Evolutionary conservation across 2,797 vertebrate species (phyloP).

Genomic region (Cirrhinus molitorella): DNA sequence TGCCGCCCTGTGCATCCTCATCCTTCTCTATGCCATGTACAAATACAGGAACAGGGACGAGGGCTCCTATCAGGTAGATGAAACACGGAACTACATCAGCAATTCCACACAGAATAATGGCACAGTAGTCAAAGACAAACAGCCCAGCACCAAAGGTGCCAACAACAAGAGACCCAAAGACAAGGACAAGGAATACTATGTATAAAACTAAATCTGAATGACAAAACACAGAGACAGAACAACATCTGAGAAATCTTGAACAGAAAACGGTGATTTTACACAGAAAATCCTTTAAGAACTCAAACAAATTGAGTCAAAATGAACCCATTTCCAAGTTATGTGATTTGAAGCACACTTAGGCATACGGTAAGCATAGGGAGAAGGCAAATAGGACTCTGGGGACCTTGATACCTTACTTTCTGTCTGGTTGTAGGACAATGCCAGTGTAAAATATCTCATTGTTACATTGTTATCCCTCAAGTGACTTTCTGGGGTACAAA

Average conservation of each 20-base stretch:
- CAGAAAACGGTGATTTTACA: constrained; percentile 80
- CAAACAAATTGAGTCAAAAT: constrained; percentile 78
- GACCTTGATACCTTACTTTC: constrained; percentile 50
- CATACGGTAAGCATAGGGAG: constrained; percentile 69
- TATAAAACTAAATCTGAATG: constrained; percentile 83
- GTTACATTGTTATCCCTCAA: constrained; percentile 78
- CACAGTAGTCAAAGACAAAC: constrained; percentile 88
- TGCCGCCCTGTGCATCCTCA: constrained; percentile 92
- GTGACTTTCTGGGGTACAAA: constrained; percentile 88
- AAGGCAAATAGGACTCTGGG: constrained; percentile 57
- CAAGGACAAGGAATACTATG: constrained; percentile 99
- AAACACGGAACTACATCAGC: constrained; percentile 93
- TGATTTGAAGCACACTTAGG: constrained; percentile 83
- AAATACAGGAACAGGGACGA: constrained; percentile 95
- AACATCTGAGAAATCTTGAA: constrained; percentile 77
- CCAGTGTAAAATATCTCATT: constrained; percentile 86
- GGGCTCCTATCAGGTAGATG: constrained; percentile 92
- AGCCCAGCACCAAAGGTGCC: constrained; percentile 85
- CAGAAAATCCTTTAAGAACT: constrained; percentile 73
- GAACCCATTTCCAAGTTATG: constrained; percentile 78
- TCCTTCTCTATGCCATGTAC: constrained; percentile 94
- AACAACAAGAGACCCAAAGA: constrained; percentile 97
- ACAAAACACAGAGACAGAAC: constrained; percentile 86
- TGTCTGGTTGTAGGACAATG: constrained; percentile 67
- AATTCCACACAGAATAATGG: constrained; percentile 93